Evolutionary conservation across 2,113 vertebrate genomes (phyloP).

Genomic region (Periophthalmodon schlosseri): DNA sequence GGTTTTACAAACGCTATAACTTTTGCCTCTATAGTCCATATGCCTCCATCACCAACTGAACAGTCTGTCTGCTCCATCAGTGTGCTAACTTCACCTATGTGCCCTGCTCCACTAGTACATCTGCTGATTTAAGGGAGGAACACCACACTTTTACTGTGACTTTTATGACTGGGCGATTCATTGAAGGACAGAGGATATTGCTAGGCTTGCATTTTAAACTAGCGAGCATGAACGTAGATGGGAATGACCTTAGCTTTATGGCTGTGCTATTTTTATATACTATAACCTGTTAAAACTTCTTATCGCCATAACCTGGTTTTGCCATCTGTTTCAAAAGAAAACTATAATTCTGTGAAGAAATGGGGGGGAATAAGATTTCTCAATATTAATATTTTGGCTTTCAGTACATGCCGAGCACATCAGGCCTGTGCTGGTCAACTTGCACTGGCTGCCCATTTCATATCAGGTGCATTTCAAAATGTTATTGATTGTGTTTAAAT

Average conservation of each 20-base stretch:
- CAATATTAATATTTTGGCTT: too few relatives aligned
- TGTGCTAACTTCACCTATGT: constrained; percentile 34
- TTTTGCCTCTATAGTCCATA: constrained; percentile 27
- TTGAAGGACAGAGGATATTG: constrained; percentile 26
- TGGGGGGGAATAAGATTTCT: too few relatives aligned
- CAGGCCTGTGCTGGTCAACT: too few relatives aligned
- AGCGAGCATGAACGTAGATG: constrained; percentile 6
- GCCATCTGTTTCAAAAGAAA: neutral
- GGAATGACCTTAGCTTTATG: constrained; percentile 10
- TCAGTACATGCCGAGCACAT: too few relatives aligned
- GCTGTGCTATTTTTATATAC: neutral
- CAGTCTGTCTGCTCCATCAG: constrained; percentile 10
- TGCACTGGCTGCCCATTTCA: too few relatives aligned
- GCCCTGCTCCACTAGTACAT: constrained; percentile 15
- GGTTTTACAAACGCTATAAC: constrained; percentile 40
- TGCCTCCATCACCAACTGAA: constrained; percentile 13
- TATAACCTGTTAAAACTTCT: neutral
- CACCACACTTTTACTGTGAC: constrained; percentile 24
- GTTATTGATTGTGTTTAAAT: too few relatives aligned
- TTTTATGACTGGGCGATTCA: constrained; percentile 34
- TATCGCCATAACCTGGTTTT: neutral
- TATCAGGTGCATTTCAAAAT: too few relatives aligned
- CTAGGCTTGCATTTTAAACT: neutral
- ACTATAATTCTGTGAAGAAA: neutral
- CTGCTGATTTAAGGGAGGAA: constrained; percentile 28